Evolutionary conservation across 2,113 vertebrate species (phyloP), one percentile per base, ranked within the genome.

Genomic region (Sciurus niger): DNA sequence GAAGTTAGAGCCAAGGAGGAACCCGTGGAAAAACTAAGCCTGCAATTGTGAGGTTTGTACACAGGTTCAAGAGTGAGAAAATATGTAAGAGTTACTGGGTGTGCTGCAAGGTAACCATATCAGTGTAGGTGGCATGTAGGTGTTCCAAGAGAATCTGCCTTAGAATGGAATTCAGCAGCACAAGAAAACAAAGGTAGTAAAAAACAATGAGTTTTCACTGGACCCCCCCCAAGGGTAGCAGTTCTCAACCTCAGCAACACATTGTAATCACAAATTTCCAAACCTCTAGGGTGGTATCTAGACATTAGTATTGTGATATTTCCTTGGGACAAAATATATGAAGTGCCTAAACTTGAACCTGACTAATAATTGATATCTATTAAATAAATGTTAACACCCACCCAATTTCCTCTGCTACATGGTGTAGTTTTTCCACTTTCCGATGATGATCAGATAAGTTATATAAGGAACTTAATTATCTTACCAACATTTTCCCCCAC

Each of bases 401-500:
- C 4, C 28, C 48, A 40, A 8, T 76, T 84, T 74, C 8, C 25
- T 82, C 37, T 90, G 5, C 16, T 46, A 30, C 16, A 25, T 20
- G 1, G 25, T 18, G 1, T 18, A 7, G 30, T 4, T 68, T 93
- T 97, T 86, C 9, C 9, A 2, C 76, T 80, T 84, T 74, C 13
- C 43, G 70, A 17, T 53, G 2, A 87, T 80, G 8, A 76, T 1
- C 92, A 48, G 32, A 9, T 67, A 73, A 46, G 37, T 80, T 70
- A 14, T 16, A 37, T 28, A 80, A 79, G 4, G 25, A 84, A 96
- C 84, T 96, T 86, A 85, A 37, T 89, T 48, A 94, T 32, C 20
- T 96, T 76, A 46, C 18, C 78, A 93, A 32, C 20, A 74, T 46
- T 86, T 74, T 34, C 12, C 40, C 51, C 32, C 32, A 48, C 40